Conservation (phyloP, 2,888 invertebrate species). For the Diaperis boleti region DNA sequence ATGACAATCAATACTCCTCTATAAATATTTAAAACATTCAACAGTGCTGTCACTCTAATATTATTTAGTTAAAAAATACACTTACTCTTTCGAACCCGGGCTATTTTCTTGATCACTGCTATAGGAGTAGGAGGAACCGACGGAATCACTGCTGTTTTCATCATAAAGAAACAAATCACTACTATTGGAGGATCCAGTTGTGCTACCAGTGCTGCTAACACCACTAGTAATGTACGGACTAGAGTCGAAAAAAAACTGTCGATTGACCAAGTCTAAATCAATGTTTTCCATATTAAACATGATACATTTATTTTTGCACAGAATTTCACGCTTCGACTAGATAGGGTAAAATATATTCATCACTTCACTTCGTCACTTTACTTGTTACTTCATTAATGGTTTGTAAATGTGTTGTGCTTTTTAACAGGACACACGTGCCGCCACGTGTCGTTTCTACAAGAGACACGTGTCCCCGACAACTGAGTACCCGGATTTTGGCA, state of each 20-base stretch:
- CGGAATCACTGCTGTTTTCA: constrained; percentile 72
- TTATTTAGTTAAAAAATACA: constrained; percentile 37
- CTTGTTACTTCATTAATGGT: constrained; percentile 8
- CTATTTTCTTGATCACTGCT: constrained; percentile 88
- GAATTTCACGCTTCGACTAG: constrained; percentile 23
- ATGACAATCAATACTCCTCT: too few relatives aligned
- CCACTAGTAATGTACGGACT: constrained; percentile 66
- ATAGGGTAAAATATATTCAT: constrained; percentile 7
- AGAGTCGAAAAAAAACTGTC: constrained; percentile 74
- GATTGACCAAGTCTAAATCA: constrained; percentile 76
- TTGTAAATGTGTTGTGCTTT: constrained; percentile 36
- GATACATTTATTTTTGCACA: too few relatives aligned
- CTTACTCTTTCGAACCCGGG: constrained; percentile 76
- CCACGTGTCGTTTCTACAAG: constrained; percentile 51
- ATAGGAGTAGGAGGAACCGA: constrained; percentile 77
- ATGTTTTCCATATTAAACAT: constrained; percentile 79
- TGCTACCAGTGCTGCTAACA: constrained; percentile 69
- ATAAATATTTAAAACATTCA: neutral
- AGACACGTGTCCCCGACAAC: constrained; percentile 56
- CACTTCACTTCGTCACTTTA: constrained; percentile 27
- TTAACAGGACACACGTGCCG: constrained; percentile 47
- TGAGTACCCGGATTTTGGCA: constrained; percentile 54
- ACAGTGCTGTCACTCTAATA: neutral
- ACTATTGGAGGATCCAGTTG: constrained; percentile 73
- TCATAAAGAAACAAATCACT: constrained; percentile 79